Base-by-base conservation (phyloP, 1,140 invertebrate genomes). In the Drosophila obscura region DNA sequence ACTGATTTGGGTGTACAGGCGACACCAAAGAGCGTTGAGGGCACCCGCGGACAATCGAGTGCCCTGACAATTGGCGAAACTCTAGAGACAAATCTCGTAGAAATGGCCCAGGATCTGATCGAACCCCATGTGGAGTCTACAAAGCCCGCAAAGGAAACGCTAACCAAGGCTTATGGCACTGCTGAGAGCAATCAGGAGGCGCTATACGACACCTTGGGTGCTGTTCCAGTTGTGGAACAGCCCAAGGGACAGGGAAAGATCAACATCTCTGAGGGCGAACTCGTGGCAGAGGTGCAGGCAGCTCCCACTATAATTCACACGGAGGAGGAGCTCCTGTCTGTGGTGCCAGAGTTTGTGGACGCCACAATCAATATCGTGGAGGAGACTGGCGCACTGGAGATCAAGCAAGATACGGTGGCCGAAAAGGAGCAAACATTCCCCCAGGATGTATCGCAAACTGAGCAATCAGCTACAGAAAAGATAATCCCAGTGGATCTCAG, bases 181-280 rank as follows among this genome's bases (percentile, higher is more conserved):
- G 74, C 77, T 0, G 35, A 75, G 13, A 75, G 65, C 48, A 57
- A 66, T 9, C 61, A 90, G 44, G 60, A 67, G 5, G 0, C n/a
- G 4, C 43, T 66, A 4, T 80, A 77, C 9, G 85, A 90, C n/a
- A 50, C 57, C 5, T 2, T 75, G 2, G 31, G 61, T 2, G 4
- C 49, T 13, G 39, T 75, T 1, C 19, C 66, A 53, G 39, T 55
- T 3, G n/a, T n/a, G 8, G 28, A 46, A 51, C 48, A 9, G 1
- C 16, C 44, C 7, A 24, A 22, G 0, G 66, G 44, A 9, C 50
- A 68, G 13, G 76, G 79, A 5, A 87, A 63, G 28, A 6, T 80
- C 5, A 61, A 50, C 13, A 63, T 89, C 6, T 44, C 43, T 92
- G 94, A 91, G 92, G 92, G 65, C 1, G 77, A 90, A 44, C 44